phyloP scores from a whole-genome alignment of 2,888 invertebrate genomes.

The Idaea biselata region DNA sequence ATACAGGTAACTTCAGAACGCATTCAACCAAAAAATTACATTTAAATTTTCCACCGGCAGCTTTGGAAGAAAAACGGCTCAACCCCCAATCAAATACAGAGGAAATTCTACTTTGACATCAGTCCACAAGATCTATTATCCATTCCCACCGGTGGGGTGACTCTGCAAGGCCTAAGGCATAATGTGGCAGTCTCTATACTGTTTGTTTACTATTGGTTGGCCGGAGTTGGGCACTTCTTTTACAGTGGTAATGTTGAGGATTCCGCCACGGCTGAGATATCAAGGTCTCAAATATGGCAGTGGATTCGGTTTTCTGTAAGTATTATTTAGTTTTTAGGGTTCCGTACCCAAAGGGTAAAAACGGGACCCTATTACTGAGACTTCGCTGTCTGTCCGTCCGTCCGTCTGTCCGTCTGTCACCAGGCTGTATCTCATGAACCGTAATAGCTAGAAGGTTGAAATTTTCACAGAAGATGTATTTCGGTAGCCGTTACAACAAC shows the following conservation, averaged over 20 bases:
- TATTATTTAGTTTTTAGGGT: slow-evolving; percentile 8
- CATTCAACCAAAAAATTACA: neutral
- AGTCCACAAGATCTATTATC: slow-evolving; percentile 73
- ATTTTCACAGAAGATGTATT: too few relatives aligned
- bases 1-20: neutral
- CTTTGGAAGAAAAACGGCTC: slow-evolving; percentile 74
- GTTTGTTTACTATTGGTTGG: slow-evolving; percentile 85
- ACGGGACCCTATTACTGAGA: too few relatives aligned
- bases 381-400: too few relatives aligned
- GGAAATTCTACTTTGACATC: slow-evolving; percentile 57
- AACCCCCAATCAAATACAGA: slow-evolving; percentile 76
- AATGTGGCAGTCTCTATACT: slow-evolving; percentile 84
- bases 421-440: too few relatives aligned
- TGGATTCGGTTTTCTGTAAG: slow-evolving; percentile 84
- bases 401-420: too few relatives aligned
- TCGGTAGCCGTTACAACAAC: too few relatives aligned
- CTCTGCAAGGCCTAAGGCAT: slow-evolving; percentile 81
- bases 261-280: slow-evolving; percentile 88
- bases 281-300: slow-evolving; percentile 87
- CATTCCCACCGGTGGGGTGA: slow-evolving; percentile 83
- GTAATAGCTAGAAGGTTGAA: too few relatives aligned
- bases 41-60: slow-evolving; percentile 33
- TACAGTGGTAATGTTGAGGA: slow-evolving; percentile 84
- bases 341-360: too few relatives aligned
- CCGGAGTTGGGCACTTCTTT: slow-evolving; percentile 84